Evolutionary conservation across 2,113 vertebrate species (phyloP).

Genomic region (Bos indicus): DNA sequence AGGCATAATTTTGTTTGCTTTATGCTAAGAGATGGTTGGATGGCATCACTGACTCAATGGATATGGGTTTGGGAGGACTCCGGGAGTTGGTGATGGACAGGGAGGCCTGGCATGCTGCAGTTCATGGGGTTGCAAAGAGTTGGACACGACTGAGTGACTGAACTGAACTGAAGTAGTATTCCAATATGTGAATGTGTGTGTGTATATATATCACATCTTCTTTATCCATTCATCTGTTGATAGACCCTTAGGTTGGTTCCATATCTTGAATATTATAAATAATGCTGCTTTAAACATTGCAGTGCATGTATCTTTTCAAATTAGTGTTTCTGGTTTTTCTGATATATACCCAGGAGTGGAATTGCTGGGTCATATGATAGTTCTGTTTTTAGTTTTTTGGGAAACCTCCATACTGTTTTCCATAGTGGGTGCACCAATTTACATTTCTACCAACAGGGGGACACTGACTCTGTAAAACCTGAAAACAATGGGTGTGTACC

Average conservation of each 20-base stretch:
- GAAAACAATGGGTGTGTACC: neutral
- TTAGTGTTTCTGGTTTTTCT: neutral
- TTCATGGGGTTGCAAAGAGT: neutral
- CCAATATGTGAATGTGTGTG: neutral
- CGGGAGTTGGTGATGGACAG: neutral
- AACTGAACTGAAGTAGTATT: neutral
- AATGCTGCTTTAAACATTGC: neutral
- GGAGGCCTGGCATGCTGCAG: neutral
- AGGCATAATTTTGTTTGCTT: neutral
- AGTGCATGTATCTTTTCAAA: neutral
- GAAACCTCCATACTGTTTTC: neutral
- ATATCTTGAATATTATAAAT: neutral
- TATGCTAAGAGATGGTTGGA: neutral
- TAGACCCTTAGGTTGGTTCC: neutral
- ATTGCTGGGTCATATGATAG: neutral
- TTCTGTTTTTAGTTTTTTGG: neutral
- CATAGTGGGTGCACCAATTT: neutral
- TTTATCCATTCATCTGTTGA: neutral
- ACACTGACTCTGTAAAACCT: neutral
- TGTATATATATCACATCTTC: neutral
- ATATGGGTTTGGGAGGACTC: neutral
- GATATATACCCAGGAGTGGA: neutral
- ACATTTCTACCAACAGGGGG: neutral
- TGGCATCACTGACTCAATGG: neutral
- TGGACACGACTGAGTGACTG: rapidly evolving